Percentiles rank a stretch among this genome's conserved stretches.
Conservation (phyloP, 2,888 invertebrate genomes). For the Drosophila nigricruria region DNA sequence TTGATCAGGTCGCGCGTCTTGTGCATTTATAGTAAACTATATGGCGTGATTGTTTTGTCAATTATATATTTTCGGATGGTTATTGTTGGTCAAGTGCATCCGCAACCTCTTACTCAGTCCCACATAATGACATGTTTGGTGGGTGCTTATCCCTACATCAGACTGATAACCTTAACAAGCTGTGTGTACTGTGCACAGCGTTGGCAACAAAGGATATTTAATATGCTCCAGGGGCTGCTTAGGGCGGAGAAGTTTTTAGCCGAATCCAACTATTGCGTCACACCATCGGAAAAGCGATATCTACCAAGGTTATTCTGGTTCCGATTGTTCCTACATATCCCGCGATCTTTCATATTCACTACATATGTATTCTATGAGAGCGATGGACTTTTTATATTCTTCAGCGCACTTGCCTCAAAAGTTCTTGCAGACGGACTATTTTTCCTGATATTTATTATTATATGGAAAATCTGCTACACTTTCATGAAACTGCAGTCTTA, state of each 20-base stretch:
- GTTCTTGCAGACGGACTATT: neutral
- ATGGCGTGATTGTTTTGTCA: neutral
- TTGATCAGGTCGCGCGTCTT: slow-evolving; percentile 1
- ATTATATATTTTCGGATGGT: neutral
- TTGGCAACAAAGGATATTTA: neutral
- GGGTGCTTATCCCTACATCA: neutral
- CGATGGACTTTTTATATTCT: neutral
- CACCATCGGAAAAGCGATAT: no score
- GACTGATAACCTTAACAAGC: neutral
- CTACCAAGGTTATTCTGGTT: neutral
- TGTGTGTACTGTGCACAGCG: neutral
- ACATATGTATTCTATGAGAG: no score
- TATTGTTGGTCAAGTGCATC: no score
- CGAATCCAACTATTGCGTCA: neutral
- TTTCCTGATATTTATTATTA: neutral
- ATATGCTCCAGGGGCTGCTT: neutral
- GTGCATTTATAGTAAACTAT: neutral
- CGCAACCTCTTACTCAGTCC: neutral
- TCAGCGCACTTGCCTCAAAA: neutral
- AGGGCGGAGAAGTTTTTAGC: neutral
- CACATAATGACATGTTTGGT: neutral
- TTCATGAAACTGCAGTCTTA: neutral
- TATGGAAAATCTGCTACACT: neutral
- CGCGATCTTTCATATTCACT: neutral
- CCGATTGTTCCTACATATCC: neutral